Conservation (phyloP, 2,797 vertebrate genomes). For the Lemur catta region DNA sequence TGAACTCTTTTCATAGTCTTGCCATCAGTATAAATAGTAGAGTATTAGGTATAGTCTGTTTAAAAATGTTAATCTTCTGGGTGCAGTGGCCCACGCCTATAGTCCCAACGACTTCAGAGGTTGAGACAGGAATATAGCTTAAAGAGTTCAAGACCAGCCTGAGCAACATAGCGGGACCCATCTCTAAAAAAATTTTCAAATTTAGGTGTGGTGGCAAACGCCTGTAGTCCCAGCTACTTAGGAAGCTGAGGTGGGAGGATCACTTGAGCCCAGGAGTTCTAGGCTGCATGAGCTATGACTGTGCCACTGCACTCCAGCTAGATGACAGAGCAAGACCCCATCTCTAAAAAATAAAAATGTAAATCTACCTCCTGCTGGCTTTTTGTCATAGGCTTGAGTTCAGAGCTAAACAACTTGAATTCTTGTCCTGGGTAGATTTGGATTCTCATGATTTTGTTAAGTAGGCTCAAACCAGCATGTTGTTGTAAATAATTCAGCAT, state of each 20-base stretch:
- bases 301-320: neutral
- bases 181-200: neutral
- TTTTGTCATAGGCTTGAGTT: slow-evolving; percentile 36
- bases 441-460: slow-evolving; percentile 43
- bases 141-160: neutral
- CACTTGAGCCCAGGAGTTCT: neutral
- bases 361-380: neutral
- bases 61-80: neutral
- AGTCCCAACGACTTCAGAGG: neutral
- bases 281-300: neutral
- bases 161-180: neutral
- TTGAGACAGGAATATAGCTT: neutral
- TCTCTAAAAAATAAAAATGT: neutral
- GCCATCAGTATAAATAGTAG: neutral
- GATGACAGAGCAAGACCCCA: neutral
- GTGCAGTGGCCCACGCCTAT: neutral
- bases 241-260: neutral
- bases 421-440: slow-evolving; percentile 39
- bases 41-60: neutral
- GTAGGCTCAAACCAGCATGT: slow-evolving; percentile 18
- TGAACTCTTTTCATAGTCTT: slow-evolving; percentile 12
- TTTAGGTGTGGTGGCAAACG: neutral
- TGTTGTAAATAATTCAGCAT: slow-evolving; percentile 16
- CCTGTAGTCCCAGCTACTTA: neutral
- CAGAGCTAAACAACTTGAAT: slow-evolving; percentile 25